Evolutionary conservation across 92 coral and sea anemone genomes (phyloP), one percentile per base, ranked within the genome.

Genomic region (Epizoanthus ramosus): DNA sequence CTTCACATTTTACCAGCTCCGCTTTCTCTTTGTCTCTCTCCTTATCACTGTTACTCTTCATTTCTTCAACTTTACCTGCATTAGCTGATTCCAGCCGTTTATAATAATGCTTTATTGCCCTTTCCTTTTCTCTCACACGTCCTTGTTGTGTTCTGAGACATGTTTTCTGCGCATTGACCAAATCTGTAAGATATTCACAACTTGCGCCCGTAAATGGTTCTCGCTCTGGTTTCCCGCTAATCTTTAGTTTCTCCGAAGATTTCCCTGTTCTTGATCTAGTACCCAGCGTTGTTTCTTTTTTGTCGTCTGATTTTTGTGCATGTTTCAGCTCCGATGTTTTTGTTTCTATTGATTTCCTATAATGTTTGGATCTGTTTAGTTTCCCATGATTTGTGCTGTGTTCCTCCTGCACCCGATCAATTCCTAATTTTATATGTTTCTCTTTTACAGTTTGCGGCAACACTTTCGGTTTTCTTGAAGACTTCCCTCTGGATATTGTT

Each of bases 101-200:
- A 45, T 61, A 85, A 64, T 88, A 84, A 25, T 79, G 83, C 33
- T 80, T 83, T 4, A 86, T 65, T 43, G 80, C 85, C 68, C 81
- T 68, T 8, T 66, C 93, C 71, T 89, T 91, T 22, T 84, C 84
- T 21, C 79, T 80, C 8, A 75, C 68, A 19, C 71, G 63, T 33
- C 75, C 73, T 3, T 84, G 80, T 70, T 74, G 84, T 23, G 90
- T 75, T 25, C 54, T 79, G 33, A 88, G 75, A 68, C 93, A 89
- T 10, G 84, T 80, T 65, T 68, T 85, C 73, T 91, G 92, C 16
- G 71, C 82, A 14, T 77, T 77, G 15, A 77, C 82, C 10, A 77
- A 61, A 61, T 77, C 82, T 2, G 39, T 77, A 4, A 77, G 59
- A 77, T 77, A 77, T 14, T 77, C 71, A 37, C 61, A 77, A 33